Evolutionary conservation across 2,888 invertebrate species (phyloP).

Genomic region (Dorcus hopei): DNA sequence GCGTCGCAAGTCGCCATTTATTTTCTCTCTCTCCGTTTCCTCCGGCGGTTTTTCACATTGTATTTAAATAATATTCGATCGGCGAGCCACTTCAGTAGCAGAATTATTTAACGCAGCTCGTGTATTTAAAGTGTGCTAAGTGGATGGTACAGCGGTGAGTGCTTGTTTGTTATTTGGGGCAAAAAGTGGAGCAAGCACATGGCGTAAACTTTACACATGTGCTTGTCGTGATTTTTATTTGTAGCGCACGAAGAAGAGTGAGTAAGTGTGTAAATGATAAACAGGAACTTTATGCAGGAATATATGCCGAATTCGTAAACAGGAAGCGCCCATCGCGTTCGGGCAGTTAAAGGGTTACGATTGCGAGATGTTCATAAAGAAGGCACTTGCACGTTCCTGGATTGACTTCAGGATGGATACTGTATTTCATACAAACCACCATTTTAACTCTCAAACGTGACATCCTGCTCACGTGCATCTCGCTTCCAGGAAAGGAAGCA

Average conservation of each 20-base stretch:
- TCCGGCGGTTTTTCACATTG: conserved; percentile 5
- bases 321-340: conserved; percentile 19
- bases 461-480: conserved; percentile 47
- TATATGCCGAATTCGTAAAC: conserved; percentile 16
- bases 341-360: conserved; percentile 20
- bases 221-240: too few relatives aligned
- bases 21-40: conserved; percentile 8
- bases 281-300: conserved; percentile 8
- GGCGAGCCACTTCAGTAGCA: not conserved
- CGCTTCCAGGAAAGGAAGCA: conserved; percentile 44
- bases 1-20: conserved; percentile 11
- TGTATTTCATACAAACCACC: conserved; percentile 18
- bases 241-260: too few relatives aligned
- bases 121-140: not conserved
- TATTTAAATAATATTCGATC: conserved; percentile 9
- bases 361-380: conserved; percentile 22
- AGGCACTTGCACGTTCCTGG: not conserved
- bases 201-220: too few relatives aligned
- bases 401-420: not conserved
- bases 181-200: too few relatives aligned
- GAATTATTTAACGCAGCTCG: not conserved
- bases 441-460: conserved; percentile 34
- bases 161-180: not conserved
- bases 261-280: not conserved
- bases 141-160: conserved; percentile 1